phyloP scores from a whole-genome alignment of 2,888 invertebrate species.

The Polyommatus iphigenia region DNA sequence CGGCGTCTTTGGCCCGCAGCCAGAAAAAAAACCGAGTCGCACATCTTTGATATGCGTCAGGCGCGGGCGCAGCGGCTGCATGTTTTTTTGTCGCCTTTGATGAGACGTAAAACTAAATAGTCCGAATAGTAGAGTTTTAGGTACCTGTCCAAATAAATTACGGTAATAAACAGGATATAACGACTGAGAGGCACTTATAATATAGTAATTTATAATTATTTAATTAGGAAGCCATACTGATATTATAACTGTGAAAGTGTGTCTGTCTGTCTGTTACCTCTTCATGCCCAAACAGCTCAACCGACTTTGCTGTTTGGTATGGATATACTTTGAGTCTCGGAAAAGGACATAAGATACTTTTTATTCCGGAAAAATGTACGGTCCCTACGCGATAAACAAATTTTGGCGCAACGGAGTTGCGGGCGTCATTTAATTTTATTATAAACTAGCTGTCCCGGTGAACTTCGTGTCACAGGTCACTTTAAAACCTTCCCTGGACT shows the following conservation, averaged over 20 bases:
- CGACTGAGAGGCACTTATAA: neutral
- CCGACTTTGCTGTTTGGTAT: too few relatives aligned
- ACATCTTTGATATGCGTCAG: constrained; percentile 79
- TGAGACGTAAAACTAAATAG: constrained; percentile 30
- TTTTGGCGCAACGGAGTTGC: too few relatives aligned
- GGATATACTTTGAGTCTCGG: too few relatives aligned
- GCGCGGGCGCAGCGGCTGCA: constrained; percentile 59
- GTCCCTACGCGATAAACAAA: too few relatives aligned
- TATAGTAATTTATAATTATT: neutral
- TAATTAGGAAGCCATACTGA: neutral
- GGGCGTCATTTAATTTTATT: neutral
- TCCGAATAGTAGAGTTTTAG: constrained; percentile 2
- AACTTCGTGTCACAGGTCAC: too few relatives aligned
- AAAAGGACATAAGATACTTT: too few relatives aligned
- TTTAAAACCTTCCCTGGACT: too few relatives aligned
- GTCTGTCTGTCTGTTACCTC: too few relatives aligned
- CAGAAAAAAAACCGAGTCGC: constrained; percentile 77
- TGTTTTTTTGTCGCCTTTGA: constrained; percentile 31
- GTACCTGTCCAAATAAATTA: constrained; percentile 9
- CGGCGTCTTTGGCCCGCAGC: constrained; percentile 70
- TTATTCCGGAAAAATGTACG: too few relatives aligned
- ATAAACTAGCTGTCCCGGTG: too few relatives aligned
- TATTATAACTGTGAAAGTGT: too few relatives aligned
- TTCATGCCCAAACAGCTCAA: too few relatives aligned
- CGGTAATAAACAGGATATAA: neutral